Evolutionary conservation across 2,797 vertebrate genomes (phyloP), one percentile per base, ranked within the genome.

Genomic region (Gallinago stenura): DNA sequence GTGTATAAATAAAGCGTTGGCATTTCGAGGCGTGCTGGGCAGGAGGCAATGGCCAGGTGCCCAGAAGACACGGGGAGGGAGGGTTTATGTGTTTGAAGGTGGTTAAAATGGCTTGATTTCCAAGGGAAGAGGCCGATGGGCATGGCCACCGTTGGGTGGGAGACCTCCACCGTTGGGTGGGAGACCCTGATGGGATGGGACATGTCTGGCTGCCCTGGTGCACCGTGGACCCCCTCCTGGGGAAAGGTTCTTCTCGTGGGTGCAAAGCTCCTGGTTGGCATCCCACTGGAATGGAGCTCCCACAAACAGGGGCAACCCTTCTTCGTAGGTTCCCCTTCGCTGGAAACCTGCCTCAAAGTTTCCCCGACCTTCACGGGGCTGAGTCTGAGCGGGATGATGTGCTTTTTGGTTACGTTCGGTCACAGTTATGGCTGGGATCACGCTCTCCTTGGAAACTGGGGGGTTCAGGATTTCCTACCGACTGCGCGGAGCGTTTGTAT

Each of bases 401-500:
- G 76, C 41, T 64, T 79, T 82, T 77, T 30, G 61, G 12, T 35
- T 39, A 2, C 2, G 7, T 73, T 81, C 17, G 58, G 6, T 37
- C 72, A 2, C 3, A 5, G 39, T 15, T 48, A 4, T 4, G 51
- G 12, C 33, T 87, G 84, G 31, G 43, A 11, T 41, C 25, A 0
- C 3, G 0, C 43, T 56, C 26, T 25, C 31, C 0, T 51, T 33
- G 51, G 54, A 58, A 1, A 62, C 2, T 3, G 12, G 1, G 33
- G 12, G 43, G 2, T 51, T 83, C 68, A 2, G 25, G 66, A 3
- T 54, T 70, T 72, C n/a, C 46, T 26, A 0, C 4, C 1, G 33
- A 13, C 8, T 11, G 13, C 2, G 0, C 1, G 31, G 79, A 78
- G 53, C 48, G 6, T 60, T 81, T 78, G 2, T 19, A 8, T 56